Evolutionary conservation across 23 tunicate genomes (phyloP).

Genomic region (Halocynthia aurantium): DNA sequence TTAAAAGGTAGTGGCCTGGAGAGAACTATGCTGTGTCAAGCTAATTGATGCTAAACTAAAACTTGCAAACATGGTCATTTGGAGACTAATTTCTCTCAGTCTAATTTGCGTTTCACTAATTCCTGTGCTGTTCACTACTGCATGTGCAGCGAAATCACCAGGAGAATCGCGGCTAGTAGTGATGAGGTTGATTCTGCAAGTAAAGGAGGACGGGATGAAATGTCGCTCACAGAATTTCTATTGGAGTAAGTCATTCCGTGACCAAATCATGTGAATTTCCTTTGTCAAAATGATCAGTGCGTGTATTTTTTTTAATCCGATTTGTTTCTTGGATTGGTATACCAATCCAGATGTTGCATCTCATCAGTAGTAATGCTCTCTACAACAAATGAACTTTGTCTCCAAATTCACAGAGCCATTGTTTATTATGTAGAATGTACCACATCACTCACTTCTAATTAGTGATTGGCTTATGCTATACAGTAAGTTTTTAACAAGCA

Average conservation of each 20-base stretch:
- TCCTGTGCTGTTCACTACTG: not conserved
- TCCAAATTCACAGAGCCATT: too few species aligned
- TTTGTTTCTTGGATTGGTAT: too few species aligned
- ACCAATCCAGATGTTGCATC: not conserved
- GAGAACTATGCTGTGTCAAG: too few species aligned
- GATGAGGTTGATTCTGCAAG: constrained; percentile 11
- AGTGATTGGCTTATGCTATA: too few species aligned
- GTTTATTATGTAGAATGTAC: too few species aligned
- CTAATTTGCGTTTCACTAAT: too few species aligned
- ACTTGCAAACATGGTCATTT: too few species aligned
- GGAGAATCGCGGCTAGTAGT: not conserved
- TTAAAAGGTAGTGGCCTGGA: too few species aligned
- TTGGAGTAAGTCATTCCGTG: constrained; percentile 46
- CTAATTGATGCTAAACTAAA: too few species aligned
- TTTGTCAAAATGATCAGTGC: not conserved
- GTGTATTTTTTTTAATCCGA: not conserved
- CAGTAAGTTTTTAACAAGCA: too few species aligned
- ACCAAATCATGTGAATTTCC: not conserved
- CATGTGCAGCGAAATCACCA: constrained; percentile 30
- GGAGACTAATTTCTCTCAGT: too few species aligned
- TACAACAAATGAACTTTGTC: not conserved
- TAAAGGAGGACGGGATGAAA: constrained; percentile 10
- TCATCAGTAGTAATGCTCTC: not conserved
- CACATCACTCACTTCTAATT: too few species aligned
- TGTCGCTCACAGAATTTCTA: constrained; percentile 56